These are phyloP conservation scores for Thermophis baileyi DNA, from an alignment of 2,113 vertebrate genomes.

Conservation along the genomic window DNA sequence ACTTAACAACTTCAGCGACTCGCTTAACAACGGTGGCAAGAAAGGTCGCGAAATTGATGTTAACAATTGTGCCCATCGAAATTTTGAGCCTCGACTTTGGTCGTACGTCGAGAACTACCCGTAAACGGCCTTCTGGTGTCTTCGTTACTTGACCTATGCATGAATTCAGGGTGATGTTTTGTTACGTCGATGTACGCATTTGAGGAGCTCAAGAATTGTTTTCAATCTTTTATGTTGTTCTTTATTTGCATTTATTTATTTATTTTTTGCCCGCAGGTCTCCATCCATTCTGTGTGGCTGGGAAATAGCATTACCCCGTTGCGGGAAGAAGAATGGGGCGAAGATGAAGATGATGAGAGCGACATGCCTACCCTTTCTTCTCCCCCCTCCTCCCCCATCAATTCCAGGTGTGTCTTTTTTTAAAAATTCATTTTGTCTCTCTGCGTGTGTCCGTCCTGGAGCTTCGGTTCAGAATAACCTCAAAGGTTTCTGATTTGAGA, in stretches of 20 bases:
- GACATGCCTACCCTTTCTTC: conserved; percentile 80
- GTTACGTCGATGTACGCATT: neutral
- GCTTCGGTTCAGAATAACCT: neutral
- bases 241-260: neutral
- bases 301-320: conserved; percentile 94
- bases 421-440: neutral
- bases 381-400: conserved; percentile 86
- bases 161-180: neutral
- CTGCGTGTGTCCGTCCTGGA: no score
- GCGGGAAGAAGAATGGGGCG: conserved; percentile 93
- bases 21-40: no score
- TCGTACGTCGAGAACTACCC: no score
- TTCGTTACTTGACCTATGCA: neutral
- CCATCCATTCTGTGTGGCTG: conserved; percentile 96
- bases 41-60: no score
- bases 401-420: conserved; percentile 80
- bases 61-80: no score
- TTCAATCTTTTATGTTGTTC: neutral
- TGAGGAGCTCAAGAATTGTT: neutral
- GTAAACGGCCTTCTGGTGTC: neutral
- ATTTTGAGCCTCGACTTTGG: no score
- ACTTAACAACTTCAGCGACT: no score
- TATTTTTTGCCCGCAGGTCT: conserved; percentile 76
- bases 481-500: neutral
- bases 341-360: conserved; percentile 93